Evolutionary conservation across 53 echinoderm and acorn worm species (phyloP).

Genomic region (Echinometra lucunter): DNA sequence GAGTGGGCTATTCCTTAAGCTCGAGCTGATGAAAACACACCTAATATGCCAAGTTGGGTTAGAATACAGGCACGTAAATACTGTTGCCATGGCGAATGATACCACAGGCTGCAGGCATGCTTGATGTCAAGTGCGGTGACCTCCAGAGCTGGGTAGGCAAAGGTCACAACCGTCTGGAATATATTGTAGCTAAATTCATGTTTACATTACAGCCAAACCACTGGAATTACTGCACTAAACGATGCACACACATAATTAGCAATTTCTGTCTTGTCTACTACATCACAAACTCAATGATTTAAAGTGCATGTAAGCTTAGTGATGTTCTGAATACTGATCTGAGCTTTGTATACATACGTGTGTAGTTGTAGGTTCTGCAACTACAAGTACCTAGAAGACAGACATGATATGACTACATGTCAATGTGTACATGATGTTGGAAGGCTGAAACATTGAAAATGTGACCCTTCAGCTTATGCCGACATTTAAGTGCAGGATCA

Average conservation of each 20-base stretch:
- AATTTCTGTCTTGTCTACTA: neutral
- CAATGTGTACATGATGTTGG: no score
- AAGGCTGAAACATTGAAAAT: no score
- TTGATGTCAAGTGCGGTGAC: conserved; percentile 27
- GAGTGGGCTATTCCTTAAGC: no score
- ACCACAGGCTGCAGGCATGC: neutral
- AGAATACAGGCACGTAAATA: neutral
- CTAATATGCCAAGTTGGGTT: neutral
- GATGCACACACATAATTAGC: neutral
- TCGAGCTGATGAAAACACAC: no score
- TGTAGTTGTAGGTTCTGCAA: no score
- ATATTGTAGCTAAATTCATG: conserved; percentile 23
- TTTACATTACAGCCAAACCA: neutral
- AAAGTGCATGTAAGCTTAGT: neutral
- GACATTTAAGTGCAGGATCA: no score
- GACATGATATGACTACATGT: no score
- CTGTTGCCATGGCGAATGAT: conserved; percentile 16
- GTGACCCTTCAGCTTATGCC: no score
- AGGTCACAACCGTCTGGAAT: conserved; percentile 34
- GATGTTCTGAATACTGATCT: neutral
- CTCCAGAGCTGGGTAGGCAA: conserved; percentile 7
- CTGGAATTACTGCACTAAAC: neutral
- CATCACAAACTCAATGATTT: neutral
- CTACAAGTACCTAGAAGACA: no score
- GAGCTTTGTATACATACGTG: no score